A percentile compares a stretch with the other conserved stretches of the same genome.
Conservation (phyloP, 2,888 invertebrate genomes). For the Acanthosoma haemorrhoidale region DNA sequence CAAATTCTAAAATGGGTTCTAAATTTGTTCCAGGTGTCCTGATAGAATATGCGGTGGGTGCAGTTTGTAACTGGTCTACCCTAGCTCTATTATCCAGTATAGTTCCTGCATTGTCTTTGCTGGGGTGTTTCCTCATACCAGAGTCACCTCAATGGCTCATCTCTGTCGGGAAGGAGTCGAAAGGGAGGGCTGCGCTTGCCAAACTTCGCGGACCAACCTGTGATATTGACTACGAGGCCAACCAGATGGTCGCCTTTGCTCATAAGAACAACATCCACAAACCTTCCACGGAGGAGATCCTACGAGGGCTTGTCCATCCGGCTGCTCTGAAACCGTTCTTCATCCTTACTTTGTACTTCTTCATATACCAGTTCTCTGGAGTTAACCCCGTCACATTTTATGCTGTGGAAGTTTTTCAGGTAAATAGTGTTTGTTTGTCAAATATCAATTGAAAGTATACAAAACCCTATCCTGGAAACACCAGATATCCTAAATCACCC, state of each 20-base stretch:
- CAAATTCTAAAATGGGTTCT: neutral
- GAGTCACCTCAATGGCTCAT: slow-evolving; percentile 69
- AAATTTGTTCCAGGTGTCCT: slow-evolving; percentile 40
- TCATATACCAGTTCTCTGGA: slow-evolving; percentile 66
- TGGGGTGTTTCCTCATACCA: slow-evolving; percentile 59
- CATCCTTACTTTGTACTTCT: slow-evolving; percentile 58
- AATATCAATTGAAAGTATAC: too few relatives aligned
- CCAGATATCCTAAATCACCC: too few relatives aligned
- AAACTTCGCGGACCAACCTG: slow-evolving; percentile 59
- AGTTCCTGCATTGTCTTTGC: slow-evolving; percentile 56
- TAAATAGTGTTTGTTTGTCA: too few relatives aligned
- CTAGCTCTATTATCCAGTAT: slow-evolving; percentile 59
- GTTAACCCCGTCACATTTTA: slow-evolving; percentile 65
- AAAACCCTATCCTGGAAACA: too few relatives aligned
- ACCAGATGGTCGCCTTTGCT: slow-evolving; percentile 56
- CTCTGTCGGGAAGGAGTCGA: slow-evolving; percentile 54
- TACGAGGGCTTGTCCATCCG: slow-evolving; percentile 55
- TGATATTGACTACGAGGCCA: slow-evolving; percentile 58
- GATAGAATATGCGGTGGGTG: slow-evolving; percentile 44
- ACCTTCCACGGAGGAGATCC: slow-evolving; percentile 47
- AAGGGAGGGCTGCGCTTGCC: slow-evolving; percentile 55
- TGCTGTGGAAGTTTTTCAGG: slow-evolving; percentile 61
- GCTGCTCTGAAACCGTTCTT: slow-evolving; percentile 60
- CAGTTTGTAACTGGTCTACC: slow-evolving; percentile 57
- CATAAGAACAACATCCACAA: slow-evolving; percentile 55